Evolutionary conservation across 1,140 invertebrate genomes (phyloP).

Genomic region (Calliopsis andreniformis): DNA sequence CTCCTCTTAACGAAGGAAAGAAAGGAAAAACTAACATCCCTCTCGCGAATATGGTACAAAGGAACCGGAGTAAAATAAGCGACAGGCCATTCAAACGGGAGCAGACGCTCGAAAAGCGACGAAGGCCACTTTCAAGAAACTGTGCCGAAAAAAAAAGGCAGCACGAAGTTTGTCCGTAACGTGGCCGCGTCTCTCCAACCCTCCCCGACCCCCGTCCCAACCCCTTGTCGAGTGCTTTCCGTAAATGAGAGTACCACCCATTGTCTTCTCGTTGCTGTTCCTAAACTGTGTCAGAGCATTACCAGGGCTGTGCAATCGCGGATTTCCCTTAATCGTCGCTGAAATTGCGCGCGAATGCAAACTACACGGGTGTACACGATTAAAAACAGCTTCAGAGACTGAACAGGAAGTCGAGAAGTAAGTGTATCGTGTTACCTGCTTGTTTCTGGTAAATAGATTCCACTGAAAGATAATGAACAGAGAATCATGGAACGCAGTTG

Average conservation of each 20-base stretch:
- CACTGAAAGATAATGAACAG: no score
- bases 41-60: not conserved
- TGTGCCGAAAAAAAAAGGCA: constrained; percentile 17
- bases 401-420: not conserved
- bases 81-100: not conserved
- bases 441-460: no score
- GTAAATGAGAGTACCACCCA: constrained; percentile 35
- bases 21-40: not conserved
- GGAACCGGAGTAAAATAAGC: not conserved
- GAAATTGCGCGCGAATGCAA: constrained; percentile 34
- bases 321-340: constrained; percentile 26
- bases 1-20: not conserved
- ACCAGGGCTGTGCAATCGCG: constrained; percentile 10
- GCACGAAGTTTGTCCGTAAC: constrained; percentile 25
- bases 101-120: constrained; percentile 16
- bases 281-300: constrained; percentile 26
- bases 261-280: constrained; percentile 29
- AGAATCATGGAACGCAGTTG: no score
- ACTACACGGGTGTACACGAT: constrained; percentile 10
- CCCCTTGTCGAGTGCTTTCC: not conserved
- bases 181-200: not conserved
- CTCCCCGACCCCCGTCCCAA: not conserved
- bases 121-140: constrained; percentile 37
- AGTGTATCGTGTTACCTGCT: no score
- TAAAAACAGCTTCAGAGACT: constrained; percentile 20